A percentile compares a stretch with the other conserved stretches of the same genome.
Conservation (phyloP, 2,113 vertebrate genomes). For the Excalfactoria chinensis region DNA sequence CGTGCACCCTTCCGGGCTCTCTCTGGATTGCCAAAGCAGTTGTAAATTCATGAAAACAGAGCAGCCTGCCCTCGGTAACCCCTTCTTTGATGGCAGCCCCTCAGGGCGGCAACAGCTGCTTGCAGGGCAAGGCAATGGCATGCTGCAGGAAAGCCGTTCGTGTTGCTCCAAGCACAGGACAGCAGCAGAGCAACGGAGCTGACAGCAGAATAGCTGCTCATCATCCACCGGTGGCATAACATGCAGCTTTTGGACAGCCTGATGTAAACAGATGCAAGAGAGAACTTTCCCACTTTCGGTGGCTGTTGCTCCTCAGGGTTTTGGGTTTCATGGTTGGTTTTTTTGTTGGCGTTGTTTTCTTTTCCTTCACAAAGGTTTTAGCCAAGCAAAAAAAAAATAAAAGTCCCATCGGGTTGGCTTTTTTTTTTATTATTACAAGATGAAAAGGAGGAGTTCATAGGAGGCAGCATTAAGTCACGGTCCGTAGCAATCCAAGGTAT, state of each 20-base stretch:
- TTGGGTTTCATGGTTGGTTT: too few relatives aligned
- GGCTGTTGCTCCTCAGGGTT: constrained; percentile 1
- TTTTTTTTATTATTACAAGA: constrained; percentile 63
- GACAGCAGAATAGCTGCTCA: neutral
- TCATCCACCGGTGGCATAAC: neutral
- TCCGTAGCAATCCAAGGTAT: constrained; percentile 63
- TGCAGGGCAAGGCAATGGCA: neutral
- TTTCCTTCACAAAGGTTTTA: constrained; percentile 61
- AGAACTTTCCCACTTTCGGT: constrained; percentile 26
- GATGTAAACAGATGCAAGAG: neutral
- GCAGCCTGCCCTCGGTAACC: constrained; percentile 30
- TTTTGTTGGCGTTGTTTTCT: too few relatives aligned
- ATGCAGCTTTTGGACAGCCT: neutral
- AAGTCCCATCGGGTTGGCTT: constrained; percentile 59
- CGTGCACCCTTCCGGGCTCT: neutral
- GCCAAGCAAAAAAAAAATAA: constrained; percentile 26
- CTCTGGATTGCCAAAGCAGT: constrained; percentile 1
- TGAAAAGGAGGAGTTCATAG: constrained; percentile 75
- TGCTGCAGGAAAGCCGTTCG: neutral
- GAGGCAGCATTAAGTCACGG: constrained; percentile 74
- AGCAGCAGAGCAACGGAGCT: neutral
- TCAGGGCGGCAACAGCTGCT: neutral
- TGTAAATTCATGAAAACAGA: constrained; percentile 38
- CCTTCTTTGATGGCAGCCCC: constrained; percentile 9
- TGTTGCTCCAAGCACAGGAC: neutral